phyloP scores from a whole-genome alignment of 2,113 vertebrate genomes.

The Tyto alba region DNA sequence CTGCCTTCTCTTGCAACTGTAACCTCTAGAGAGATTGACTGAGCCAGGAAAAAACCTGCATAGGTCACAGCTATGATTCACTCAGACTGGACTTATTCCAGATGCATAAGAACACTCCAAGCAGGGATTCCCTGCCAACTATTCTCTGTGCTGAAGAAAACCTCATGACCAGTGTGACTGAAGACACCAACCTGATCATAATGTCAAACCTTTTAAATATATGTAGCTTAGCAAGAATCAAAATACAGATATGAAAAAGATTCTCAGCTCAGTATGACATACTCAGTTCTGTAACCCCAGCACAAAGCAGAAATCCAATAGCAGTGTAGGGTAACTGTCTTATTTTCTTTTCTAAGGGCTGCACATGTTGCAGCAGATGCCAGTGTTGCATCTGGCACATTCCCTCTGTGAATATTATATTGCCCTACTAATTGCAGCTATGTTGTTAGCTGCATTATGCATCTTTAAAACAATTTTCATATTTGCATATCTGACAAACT shows the following conservation, averaged over 20 bases:
- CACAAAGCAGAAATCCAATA: not conserved
- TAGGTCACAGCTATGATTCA: not conserved
- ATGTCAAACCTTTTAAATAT: not conserved
- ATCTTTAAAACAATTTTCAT: not conserved
- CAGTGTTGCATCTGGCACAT: not conserved
- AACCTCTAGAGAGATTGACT: not conserved
- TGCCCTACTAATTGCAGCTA: not conserved
- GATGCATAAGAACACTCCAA: not conserved
- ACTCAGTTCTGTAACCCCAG: not conserved
- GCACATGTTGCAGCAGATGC: not conserved
- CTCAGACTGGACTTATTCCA: not conserved
- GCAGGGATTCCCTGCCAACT: not conserved
- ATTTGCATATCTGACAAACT: not conserved
- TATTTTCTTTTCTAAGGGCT: not conserved
- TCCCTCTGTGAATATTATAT: not conserved
- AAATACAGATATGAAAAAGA: not conserved
- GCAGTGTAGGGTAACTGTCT: not conserved
- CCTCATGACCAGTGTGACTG: not conserved
- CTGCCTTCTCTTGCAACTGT: not conserved
- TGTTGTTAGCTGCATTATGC: not conserved
- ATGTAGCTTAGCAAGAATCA: not conserved
- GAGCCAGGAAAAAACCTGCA: not conserved
- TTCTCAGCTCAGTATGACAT: not conserved
- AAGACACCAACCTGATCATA: not conserved
- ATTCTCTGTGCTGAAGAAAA: not conserved